These are phyloP conservation scores for Ceratitis capitata DNA, from an alignment of 1,140 invertebrate species.

Conservation along the genomic window DNA sequence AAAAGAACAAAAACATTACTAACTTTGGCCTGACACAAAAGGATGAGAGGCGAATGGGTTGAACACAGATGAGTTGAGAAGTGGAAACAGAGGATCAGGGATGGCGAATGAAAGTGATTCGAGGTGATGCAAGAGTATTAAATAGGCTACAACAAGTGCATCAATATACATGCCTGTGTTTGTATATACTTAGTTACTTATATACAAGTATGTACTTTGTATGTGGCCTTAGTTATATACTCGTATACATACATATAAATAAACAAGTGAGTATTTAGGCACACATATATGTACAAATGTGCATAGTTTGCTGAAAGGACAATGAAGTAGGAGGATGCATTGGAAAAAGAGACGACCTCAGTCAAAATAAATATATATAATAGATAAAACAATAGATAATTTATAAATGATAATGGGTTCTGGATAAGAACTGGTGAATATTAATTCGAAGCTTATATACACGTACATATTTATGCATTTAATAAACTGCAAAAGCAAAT, in stretches of 20 bases:
- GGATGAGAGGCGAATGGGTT: background rate
- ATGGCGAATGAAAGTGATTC: constrained; percentile 10
- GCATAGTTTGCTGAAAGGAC: background rate
- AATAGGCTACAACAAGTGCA: background rate
- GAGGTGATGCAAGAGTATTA: background rate
- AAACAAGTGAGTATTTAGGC: no score
- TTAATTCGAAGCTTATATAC: no score
- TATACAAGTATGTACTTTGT: background rate
- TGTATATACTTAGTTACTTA: background rate
- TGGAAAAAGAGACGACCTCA: background rate
- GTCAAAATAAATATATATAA: no score
- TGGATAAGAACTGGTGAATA: no score
- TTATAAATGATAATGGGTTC: no score
- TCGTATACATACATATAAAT: no score
- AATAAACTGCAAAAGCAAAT: no score
- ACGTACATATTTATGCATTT: no score
- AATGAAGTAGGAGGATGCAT: background rate
- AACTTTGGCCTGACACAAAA: background rate
- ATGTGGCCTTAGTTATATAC: no score
- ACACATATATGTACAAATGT: background rate
- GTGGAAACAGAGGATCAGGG: background rate
- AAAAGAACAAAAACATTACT: background rate
- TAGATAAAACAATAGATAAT: no score
- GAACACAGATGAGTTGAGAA: background rate
- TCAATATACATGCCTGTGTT: background rate